phyloP scores from a whole-genome alignment of 1,140 invertebrate genomes.

The Drosophila bocki region DNA sequence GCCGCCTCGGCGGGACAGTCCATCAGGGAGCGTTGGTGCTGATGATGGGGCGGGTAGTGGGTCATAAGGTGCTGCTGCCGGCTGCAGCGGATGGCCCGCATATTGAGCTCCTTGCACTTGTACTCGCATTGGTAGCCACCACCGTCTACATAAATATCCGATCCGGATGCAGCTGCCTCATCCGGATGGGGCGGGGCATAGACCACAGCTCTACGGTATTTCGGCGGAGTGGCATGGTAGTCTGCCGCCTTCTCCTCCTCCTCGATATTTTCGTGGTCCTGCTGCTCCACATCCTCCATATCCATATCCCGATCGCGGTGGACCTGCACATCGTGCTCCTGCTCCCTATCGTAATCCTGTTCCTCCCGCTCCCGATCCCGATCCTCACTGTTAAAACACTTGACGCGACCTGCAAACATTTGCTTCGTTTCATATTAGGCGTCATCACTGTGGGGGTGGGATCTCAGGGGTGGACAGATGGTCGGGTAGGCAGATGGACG shows the following conservation, averaged over 20 bases:
- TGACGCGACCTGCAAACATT: conserved; percentile 84
- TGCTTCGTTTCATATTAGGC: conserved; percentile 82
- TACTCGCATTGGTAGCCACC: conserved; percentile 77
- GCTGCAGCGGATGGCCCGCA: conserved; percentile 80
- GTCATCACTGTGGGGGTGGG: conserved; percentile 73
- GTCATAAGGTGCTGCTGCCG: conserved; percentile 63
- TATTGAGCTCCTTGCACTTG: conserved; percentile 78
- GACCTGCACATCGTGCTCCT: conserved; percentile 28
- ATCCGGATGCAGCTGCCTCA: conserved; percentile 38
- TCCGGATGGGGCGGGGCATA: conserved; percentile 53
- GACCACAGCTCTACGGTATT: conserved; percentile 65
- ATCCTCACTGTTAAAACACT: conserved; percentile 72
- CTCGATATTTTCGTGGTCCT: conserved; percentile 15
- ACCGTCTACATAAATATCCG: conserved; percentile 61
- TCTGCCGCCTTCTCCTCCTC: background rate
- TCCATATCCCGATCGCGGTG: conserved; percentile 57
- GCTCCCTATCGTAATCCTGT: conserved; percentile 8
- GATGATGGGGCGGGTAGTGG: conserved; percentile 48
- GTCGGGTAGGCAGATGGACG: conserved; percentile 1
- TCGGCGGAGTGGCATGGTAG: conserved; percentile 59
- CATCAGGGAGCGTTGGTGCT: conserved; percentile 54
- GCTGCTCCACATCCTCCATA: conserved; percentile 26
- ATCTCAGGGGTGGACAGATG: conserved; percentile 15
- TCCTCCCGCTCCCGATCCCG: conserved; percentile 46
- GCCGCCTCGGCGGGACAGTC: conserved; percentile 66